Conservation (phyloP, 1,140 invertebrate genomes). For the Paraescarpia echinospica region DNA sequence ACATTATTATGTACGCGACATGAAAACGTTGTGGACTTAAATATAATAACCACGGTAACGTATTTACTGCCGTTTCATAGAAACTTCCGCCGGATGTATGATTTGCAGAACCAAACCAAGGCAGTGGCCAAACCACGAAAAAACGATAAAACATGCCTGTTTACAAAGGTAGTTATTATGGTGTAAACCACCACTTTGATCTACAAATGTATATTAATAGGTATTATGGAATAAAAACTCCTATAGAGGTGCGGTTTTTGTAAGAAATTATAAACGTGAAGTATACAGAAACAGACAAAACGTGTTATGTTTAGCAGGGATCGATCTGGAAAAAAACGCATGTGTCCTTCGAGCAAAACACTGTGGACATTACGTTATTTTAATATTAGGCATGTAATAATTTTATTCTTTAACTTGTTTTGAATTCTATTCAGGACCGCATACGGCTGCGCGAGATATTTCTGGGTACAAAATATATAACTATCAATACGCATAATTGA, state of each 20-base stretch:
- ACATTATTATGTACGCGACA: no score
- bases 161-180: neutral
- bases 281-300: neutral
- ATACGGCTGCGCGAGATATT: no score
- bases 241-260: neutral
- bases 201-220: neutral
- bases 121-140: no score
- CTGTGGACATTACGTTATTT: no score
- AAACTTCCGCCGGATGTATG: neutral
- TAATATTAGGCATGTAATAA: no score
- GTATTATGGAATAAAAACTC: neutral
- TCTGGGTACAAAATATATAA: no score
- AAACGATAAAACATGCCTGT: neutral
- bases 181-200: neutral
- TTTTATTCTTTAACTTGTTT: no score
- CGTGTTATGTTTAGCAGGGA: neutral
- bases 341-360: no score
- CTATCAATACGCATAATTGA: no score
- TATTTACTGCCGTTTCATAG: neutral
- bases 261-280: neutral
- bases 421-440: no score
- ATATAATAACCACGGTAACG: neutral
- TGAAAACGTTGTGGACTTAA: neutral
- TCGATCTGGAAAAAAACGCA: no score
- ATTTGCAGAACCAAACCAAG: neutral